phyloP scores from a whole-genome alignment of 2,113 vertebrate species.

The Zosterops japonicus region DNA sequence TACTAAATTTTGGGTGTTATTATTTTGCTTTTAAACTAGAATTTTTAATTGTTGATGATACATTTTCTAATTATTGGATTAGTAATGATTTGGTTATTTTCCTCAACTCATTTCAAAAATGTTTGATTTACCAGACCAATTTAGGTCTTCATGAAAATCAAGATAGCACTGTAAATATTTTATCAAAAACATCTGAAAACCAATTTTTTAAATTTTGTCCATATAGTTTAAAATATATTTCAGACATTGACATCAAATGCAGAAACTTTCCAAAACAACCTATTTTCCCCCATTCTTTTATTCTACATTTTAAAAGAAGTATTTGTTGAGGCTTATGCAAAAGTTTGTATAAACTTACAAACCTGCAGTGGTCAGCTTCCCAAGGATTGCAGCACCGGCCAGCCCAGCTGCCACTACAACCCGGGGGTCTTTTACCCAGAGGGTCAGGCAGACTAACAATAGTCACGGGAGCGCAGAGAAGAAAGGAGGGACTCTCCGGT shows the following conservation, averaged over 20 bases:
- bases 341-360: background rate
- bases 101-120: background rate
- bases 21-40: background rate
- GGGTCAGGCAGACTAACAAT: no score
- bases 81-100: background rate
- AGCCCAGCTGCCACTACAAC: no score
- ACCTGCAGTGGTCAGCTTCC: no score
- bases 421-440: no score
- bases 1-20: background rate
- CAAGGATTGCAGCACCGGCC: no score
- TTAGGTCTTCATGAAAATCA: background rate
- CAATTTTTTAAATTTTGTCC: background rate
- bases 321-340: background rate
- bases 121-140: background rate
- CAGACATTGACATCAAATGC: background rate
- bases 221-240: background rate
- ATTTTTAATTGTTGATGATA: background rate
- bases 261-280: background rate
- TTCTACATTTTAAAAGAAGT: background rate
- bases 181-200: background rate
- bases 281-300: background rate
- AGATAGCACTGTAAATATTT: background rate
- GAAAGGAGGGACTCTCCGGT: no score
- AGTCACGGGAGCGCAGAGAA: no score
- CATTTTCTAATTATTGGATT: background rate